Percentiles rank a stretch among this genome's conserved stretches.
phyloP scores from a whole-genome alignment of 2,797 vertebrate genomes.

The Streptopelia turtur region DNA sequence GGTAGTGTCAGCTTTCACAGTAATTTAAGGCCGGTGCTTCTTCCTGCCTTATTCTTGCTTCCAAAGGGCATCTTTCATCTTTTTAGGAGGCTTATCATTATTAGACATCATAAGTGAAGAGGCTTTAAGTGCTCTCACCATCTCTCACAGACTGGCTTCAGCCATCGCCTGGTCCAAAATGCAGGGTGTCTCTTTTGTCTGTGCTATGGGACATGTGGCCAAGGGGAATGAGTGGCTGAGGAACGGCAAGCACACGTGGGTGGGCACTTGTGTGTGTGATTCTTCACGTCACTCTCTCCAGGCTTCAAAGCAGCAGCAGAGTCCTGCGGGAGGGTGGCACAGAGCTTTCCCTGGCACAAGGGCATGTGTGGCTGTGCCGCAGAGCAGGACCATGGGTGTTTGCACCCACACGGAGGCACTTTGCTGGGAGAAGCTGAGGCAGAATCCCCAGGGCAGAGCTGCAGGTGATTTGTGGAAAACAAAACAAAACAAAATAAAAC shows the following conservation, averaged over 20 bases:
- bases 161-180: background rate
- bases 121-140: background rate
- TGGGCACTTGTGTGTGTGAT: background rate
- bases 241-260: background rate
- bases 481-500: background rate
- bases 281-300: background rate
- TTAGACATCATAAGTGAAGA: constrained; percentile 16
- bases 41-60: constrained; percentile 6
- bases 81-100: constrained; percentile 6
- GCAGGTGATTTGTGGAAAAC: background rate
- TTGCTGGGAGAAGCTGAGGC: background rate
- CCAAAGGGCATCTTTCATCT: constrained; percentile 35
- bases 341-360: background rate
- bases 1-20: constrained; percentile 29
- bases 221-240: background rate
- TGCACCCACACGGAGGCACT: accelerated
- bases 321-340: background rate
- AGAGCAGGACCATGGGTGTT: no score
- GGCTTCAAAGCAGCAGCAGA: background rate
- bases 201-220: accelerated
- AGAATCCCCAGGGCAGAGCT: background rate
- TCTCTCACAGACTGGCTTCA: background rate
- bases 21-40: constrained; percentile 1
- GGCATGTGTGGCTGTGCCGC: background rate
- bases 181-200: background rate